A percentile compares a stretch with the other conserved stretches of the same genome.
Conservation (phyloP, 1,140 invertebrate species). For the Magallana gigas region DNA sequence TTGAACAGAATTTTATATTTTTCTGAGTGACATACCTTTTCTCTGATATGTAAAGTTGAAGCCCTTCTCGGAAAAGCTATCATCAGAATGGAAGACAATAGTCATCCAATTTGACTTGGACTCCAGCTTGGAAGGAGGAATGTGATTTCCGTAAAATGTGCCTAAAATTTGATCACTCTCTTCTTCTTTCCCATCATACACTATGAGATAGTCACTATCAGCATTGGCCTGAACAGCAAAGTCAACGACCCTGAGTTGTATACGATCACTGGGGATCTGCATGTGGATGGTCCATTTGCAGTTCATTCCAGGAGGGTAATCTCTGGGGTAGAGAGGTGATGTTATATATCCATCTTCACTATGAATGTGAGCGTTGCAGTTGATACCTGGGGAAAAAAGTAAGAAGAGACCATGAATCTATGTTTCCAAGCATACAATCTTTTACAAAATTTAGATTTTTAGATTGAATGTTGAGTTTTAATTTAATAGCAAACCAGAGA, state of each 20-base stretch:
- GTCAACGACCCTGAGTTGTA: conserved; percentile 62
- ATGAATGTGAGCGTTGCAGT: conserved; percentile 40
- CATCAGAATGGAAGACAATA: conserved; percentile 61
- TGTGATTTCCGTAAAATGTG: conserved; percentile 51
- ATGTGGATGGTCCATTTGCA: conserved; percentile 62
- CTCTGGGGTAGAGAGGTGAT: conserved; percentile 52
- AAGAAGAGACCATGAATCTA: no score
- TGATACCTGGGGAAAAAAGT: neutral
- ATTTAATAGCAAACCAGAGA: no score
- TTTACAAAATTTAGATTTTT: no score
- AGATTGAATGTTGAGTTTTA: no score
- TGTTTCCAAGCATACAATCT: no score
- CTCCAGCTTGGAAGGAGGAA: conserved; percentile 60
- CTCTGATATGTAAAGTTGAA: conserved; percentile 69
- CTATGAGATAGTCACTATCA: conserved; percentile 61
- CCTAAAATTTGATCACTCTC: conserved; percentile 58
- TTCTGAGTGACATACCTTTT: conserved; percentile 60
- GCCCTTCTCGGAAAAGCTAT: conserved; percentile 53
- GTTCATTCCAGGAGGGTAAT: conserved; percentile 58
- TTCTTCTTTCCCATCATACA: conserved; percentile 65
- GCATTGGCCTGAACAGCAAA: conserved; percentile 59
- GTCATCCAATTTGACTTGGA: conserved; percentile 61
- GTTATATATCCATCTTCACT: conserved; percentile 41
- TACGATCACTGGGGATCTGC: conserved; percentile 17
- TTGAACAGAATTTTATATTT: no score